phyloP scores from a whole-genome alignment of 1,140 invertebrate species.

The Steinernema khuongi region DNA sequence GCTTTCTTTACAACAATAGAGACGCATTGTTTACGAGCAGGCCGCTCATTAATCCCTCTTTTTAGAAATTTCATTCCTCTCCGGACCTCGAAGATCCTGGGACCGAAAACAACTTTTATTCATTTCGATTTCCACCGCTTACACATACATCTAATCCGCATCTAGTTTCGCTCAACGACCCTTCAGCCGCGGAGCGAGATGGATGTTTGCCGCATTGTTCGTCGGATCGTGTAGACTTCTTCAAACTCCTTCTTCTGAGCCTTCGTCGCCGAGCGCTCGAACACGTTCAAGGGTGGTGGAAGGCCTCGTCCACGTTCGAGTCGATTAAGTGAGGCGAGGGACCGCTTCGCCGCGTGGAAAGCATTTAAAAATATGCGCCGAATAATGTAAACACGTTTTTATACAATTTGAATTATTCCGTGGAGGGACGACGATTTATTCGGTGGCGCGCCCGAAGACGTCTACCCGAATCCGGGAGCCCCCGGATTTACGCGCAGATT shows the following conservation, averaged over 20 bases:
- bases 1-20: too few species aligned
- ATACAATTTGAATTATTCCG: conserved; percentile 14
- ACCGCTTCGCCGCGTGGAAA: too few species aligned
- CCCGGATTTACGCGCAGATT: too few species aligned
- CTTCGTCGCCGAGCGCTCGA: too few species aligned
- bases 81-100: background rate
- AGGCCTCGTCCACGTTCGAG: too few species aligned
- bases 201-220: too few species aligned
- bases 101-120: background rate
- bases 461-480: background rate
- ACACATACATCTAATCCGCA: background rate
- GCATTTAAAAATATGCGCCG: conserved; percentile 7
- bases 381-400: conserved; percentile 7
- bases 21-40: too few species aligned
- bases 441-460: background rate
- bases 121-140: background rate
- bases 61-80: background rate
- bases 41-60: background rate
- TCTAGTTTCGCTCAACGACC: background rate
- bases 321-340: too few species aligned
- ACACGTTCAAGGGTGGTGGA: too few species aligned
- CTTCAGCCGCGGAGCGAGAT: too few species aligned
- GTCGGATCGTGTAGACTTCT: too few species aligned
- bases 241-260: too few species aligned
- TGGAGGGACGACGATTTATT: background rate